Base-by-base conservation (phyloP, 2,113 vertebrate genomes). In the Merops nubicus region DNA sequence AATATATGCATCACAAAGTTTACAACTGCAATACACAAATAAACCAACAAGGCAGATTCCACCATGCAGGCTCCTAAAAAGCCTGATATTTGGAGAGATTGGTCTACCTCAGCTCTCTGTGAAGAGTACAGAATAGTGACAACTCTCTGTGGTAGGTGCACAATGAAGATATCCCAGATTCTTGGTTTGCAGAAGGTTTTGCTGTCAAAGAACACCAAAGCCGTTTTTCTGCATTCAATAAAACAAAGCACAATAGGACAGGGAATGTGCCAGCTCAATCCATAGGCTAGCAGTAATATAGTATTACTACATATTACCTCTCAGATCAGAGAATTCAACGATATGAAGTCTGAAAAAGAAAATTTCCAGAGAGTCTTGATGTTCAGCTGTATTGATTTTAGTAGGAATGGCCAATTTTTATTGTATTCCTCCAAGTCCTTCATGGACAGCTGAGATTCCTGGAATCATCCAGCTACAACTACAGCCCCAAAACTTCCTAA, bases 11-110 rank as follows among this genome's bases (percentile, higher is more conserved):
- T 31, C 64, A 43, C 80, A 63, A 88, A 86, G 36, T 84, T 84
- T 57, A 85, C 75, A 96, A 57, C 42, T 77, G 62, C 83, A 77
- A 84, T 57, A 82, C 5, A 90, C n/a, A 91, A 68, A 93, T 42
- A 73, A 80, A 67, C 28, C 50, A 86, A 91, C 29, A 19, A 60
- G 73, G 34, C 7, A 62, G 50, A 68, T 74, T 76, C 62, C 42
- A 89, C 26, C 42, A 16, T 42, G 23, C 34, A 83, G 47, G 8
- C 21, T 75, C 56, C 47, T 86, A 62, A 87, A 83, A 83, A n/a
- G 12, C 7, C 31, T 36, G 38, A 45, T 53, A 33, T 67, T 78
- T 65, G 45, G 77, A 64, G 48, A 94, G 23, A 62, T 64, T 59
- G 80, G 6, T 67, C 19, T 21, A 5, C 23, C 29, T 51, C 28